These are phyloP conservation scores for Spicauda simplicius DNA, from an alignment of 2,888 invertebrate species.

Conservation along the genomic window DNA sequence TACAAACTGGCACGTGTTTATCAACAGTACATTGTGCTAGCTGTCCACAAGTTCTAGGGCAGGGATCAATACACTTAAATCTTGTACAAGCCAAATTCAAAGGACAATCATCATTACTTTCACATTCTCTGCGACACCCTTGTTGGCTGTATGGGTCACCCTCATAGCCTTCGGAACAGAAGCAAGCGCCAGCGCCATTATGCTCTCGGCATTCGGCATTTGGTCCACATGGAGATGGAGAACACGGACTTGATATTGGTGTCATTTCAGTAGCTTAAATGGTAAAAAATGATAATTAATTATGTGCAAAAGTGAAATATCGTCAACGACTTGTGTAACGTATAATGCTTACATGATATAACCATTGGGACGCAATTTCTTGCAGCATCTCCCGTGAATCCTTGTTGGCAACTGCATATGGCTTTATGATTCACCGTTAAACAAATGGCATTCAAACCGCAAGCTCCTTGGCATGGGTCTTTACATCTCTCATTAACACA, in stretches of 20 bases:
- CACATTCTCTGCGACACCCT: conserved; percentile 91
- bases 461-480: conserved; percentile 92
- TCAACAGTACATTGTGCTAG: conserved; percentile 91
- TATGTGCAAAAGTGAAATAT: no score
- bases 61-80: conserved; percentile 94
- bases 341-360: conserved; percentile 65
- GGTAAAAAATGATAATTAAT: conserved; percentile 1
- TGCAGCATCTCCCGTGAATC: conserved; percentile 92
- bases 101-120: conserved; percentile 91
- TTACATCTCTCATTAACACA: conserved; percentile 92
- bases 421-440: conserved; percentile 93
- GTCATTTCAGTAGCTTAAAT: conserved; percentile 80
- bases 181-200: conserved; percentile 94
- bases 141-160: conserved; percentile 92
- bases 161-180: conserved; percentile 90
- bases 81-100: conserved; percentile 90
- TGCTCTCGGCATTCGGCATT: conserved; percentile 93
- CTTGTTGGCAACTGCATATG: conserved; percentile 92
- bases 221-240: conserved; percentile 93
- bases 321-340: no score
- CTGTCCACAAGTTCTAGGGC: conserved; percentile 92
- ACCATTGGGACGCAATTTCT: conserved; percentile 86
- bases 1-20: conserved; percentile 91
- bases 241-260: conserved; percentile 90
- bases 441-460: conserved; percentile 92